These are phyloP conservation scores for Antheraea pernyi DNA, from an alignment of 1,140 invertebrate genomes.

Conservation along the genomic window DNA sequence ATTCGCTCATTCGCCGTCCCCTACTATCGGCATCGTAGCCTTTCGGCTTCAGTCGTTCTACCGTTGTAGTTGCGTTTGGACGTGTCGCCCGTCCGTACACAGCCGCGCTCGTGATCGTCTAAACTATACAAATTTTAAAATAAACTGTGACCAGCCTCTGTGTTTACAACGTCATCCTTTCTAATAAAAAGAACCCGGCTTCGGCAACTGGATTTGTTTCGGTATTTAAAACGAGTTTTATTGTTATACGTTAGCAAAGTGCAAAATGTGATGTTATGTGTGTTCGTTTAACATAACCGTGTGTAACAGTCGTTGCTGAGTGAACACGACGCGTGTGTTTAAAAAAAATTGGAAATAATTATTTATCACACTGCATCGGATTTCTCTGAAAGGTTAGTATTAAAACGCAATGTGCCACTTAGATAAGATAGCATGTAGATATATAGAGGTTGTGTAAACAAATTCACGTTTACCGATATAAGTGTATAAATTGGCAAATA, in stretches of 20 bases:
- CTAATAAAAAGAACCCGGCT: conserved; percentile 36
- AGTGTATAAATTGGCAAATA: conserved; percentile 1
- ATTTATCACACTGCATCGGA: conserved; percentile 36
- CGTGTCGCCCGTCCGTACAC: conserved; percentile 27
- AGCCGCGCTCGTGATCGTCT: conserved; percentile 49
- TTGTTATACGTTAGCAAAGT: conserved; percentile 53
- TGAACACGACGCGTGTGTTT: conserved; percentile 66
- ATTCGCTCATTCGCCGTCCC: conserved; percentile 29
- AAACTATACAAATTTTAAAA: conserved; percentile 45
- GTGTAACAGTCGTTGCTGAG: conserved; percentile 59
- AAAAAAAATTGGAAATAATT: conserved; percentile 44
- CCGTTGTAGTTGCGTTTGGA: conserved; percentile 41
- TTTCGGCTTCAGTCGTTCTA: conserved; percentile 62
- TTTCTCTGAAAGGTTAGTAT: conserved; percentile 20
- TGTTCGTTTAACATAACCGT: conserved; percentile 57
- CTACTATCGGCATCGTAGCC: conserved; percentile 43
- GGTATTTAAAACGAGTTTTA: conserved; percentile 38
- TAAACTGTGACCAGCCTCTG: conserved; percentile 50
- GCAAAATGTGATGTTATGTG: conserved; percentile 74
- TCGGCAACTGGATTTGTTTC: conserved; percentile 50
- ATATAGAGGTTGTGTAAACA: not conserved
- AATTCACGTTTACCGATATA: conserved; percentile 4
- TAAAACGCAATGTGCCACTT: not conserved
- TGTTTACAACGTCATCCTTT: conserved; percentile 25
- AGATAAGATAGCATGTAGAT: conserved; percentile 12